Evolutionary conservation across 2,797 vertebrate species (phyloP), one percentile per base, ranked within the genome.

Genomic region (Sphaeramia orbicularis): DNA sequence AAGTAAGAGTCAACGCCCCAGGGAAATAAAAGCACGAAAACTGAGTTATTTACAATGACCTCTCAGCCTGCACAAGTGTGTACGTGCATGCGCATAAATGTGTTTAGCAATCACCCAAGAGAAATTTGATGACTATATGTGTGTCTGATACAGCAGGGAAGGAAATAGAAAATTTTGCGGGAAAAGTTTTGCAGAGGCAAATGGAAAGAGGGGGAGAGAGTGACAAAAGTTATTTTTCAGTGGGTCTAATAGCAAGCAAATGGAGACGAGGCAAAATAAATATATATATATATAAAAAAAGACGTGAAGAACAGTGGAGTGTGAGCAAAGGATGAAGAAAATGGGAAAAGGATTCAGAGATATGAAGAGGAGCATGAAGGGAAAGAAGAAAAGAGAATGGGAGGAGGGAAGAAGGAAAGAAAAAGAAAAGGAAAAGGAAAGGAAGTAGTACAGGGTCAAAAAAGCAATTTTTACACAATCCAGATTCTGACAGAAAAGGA

Each of bases 1-100:
- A 89, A 92, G 79, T 74, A 74, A 86, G 75, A 83, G 60, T 81
- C 62, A 49, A 72, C 75, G 71, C 85, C 82, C 67, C 19, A 42
- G 84, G 86, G 88, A 86, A 92, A 88, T 85, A 82, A 88, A 86
- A 89, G 80, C 83, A 84, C 19, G 43, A 81, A 88, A 85, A 69
- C 42, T 7, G 21, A 89, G 82, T 89, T 90, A 90, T 87, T 87
- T 90, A 90, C 86, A 72, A 78, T 91, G 89, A 91, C 90, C 91
- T 87, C 85, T 89, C 71, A 76, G 80, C 83, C 76, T 44, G 47
- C 68, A 60, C 58, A 61, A 67, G 49, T 56, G 54, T 48, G 32
- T 48, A n/a, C 10, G 45, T 59, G 63, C 8, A 15, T 45, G 51
- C 36, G 67, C 65, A 69, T 68, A 84, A 85, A 78, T 76, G 75